phyloP scores from a whole-genome alignment of 2,888 invertebrate species.

The Zhengitettix transpicula region DNA sequence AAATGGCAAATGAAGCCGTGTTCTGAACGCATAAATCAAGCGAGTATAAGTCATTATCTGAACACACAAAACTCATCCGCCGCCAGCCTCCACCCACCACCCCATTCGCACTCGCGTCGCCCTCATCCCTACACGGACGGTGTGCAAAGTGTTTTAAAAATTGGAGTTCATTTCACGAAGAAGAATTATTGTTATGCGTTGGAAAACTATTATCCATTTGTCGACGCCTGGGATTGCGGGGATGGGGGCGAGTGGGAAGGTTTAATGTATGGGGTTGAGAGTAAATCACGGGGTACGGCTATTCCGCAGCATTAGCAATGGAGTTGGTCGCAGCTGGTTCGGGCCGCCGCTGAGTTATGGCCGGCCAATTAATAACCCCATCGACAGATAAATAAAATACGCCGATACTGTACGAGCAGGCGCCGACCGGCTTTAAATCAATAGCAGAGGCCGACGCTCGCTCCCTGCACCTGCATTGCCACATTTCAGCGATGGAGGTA shows the following conservation, averaged over 20 bases:
- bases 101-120: constrained; percentile 3
- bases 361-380: not conserved
- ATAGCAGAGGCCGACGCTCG: too few relatives aligned
- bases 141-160: constrained; percentile 13
- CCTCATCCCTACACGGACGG: constrained; percentile 4
- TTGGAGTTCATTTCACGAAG: constrained; percentile 11
- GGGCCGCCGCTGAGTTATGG: not conserved
- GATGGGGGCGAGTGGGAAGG: not conserved
- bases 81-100: constrained; percentile 20
- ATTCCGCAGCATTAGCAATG: not conserved
- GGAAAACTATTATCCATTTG: constrained; percentile 10
- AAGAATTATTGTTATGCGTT: constrained; percentile 10
- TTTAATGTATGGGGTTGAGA: constrained; percentile 9
- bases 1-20: constrained; percentile 17
- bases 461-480: too few relatives aligned
- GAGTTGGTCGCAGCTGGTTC: not conserved
- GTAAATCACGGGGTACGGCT: constrained; percentile 8
- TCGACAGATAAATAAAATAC: not conserved
- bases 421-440: too few relatives aligned
- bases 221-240: not conserved
- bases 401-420: too few relatives aligned
- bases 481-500: too few relatives aligned
- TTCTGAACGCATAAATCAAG: not conserved
- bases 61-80: not conserved
- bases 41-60: not conserved